Evolutionary conservation across 2,797 vertebrate genomes (phyloP), one percentile per base, ranked within the genome.

Genomic region (Sebastes hubbsi): DNA sequence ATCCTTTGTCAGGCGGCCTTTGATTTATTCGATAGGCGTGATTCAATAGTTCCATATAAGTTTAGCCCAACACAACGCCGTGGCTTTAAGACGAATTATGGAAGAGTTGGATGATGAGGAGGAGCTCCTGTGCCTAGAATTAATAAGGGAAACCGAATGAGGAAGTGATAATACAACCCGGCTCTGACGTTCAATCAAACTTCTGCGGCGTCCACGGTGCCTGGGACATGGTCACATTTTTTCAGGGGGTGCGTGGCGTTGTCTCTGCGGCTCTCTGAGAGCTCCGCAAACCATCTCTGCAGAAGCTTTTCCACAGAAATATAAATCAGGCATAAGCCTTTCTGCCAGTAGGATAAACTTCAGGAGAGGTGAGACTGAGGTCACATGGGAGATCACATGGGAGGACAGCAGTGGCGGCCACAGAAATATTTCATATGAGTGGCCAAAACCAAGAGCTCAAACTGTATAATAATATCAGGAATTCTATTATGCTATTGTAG

Each of bases 301-400:
- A 52, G 20, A 52, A n/a, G 49, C 46, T 49, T 49, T 49, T 49
- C 46, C 0, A 49, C 18, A 49, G 0, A 49, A 49, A 49, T 52
- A 52, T 52, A 52, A 52, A 52, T 52, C 0, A 22, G 49, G 34
- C 22, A 30, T 63, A 80, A 54, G 60, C 3, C 14, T 64, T 77
- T 81, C 4, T 54, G 81, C 42, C 32, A 64, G 63, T 42, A 36
- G 71, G 81, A 65, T 66, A n/a, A 58, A 55, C n/a, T 80, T 32
- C 16, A 27, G 78, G 62, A 67, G 14, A 65, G 32, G 58, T 12
- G 24, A 56, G 38, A 49, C 24, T 22, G 20, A 68, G 75, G 22
- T 68, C 56, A 67, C 52, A 60, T 3, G 22, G 38, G 5, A 56
- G 64, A 55, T 68, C 56, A 67, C 52, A 60, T 3, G 22, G 38